Evolutionary conservation across 2,888 invertebrate species (phyloP).

Genomic region (Volucella inflata): DNA sequence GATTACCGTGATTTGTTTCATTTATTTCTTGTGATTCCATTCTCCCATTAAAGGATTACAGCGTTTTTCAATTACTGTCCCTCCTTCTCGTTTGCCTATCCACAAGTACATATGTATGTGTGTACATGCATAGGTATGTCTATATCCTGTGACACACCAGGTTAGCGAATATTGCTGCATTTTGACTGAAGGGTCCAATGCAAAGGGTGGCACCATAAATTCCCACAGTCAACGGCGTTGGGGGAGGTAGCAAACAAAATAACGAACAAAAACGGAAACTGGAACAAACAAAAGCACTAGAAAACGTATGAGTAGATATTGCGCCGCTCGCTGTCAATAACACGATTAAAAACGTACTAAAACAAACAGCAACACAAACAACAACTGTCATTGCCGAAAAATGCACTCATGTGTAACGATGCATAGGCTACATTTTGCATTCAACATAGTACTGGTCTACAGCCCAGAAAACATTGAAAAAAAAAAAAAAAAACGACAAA

Average conservation of each 20-base stretch:
- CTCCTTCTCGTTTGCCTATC: background rate
- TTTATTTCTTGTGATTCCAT: background rate
- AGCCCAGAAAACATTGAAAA: constrained; percentile 7
- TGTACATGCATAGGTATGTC: background rate
- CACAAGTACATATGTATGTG: too few species aligned
- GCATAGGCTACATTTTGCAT: constrained; percentile 48
- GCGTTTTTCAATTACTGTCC: constrained; percentile 14
- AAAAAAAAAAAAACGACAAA: constrained; percentile 15
- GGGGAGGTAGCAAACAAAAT: background rate
- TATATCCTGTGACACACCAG: background rate
- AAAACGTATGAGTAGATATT: background rate
- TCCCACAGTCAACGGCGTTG: too few species aligned
- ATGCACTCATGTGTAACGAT: constrained; percentile 63
- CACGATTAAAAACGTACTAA: constrained; percentile 19
- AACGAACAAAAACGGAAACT: background rate
- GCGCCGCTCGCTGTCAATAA: constrained; percentile 21
- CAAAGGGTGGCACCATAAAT: background rate
- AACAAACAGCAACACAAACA: background rate
- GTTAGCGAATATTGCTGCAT: background rate
- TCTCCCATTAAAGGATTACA: constrained; percentile 35
- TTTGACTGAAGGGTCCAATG: background rate
- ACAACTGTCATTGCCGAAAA: constrained; percentile 47
- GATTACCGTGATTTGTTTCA: constrained; percentile 2
- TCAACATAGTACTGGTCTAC: constrained; percentile 27
- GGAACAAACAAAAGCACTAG: background rate